Conservation (phyloP, 2,113 vertebrate species). For the Xenopus laevis region DNA sequence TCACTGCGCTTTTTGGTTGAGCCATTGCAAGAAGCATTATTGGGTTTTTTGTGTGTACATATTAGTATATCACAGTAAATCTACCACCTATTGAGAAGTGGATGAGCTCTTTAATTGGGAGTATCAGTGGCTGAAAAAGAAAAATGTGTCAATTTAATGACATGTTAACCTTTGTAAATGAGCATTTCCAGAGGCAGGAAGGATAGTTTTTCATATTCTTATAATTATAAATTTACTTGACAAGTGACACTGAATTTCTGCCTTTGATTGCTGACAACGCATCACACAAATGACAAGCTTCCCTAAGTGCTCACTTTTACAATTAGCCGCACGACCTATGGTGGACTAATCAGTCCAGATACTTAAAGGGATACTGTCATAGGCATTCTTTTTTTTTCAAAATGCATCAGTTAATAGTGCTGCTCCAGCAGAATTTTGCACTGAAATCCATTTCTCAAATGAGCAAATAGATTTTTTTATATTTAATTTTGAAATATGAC, state of each 20-base stretch:
- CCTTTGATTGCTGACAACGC: slow-evolving; percentile 68
- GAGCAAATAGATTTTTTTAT: no score
- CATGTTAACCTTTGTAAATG: slow-evolving; percentile 64
- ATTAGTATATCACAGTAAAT: slow-evolving; percentile 15
- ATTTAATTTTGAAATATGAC: no score
- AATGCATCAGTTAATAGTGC: no score
- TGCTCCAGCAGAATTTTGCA: no score
- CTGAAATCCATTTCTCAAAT: no score
- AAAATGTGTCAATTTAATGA: slow-evolving; percentile 62
- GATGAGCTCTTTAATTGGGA: slow-evolving; percentile 54
- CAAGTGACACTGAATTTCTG: slow-evolving; percentile 60
- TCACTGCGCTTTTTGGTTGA: no score
- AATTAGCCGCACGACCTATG: slow-evolving; percentile 61
- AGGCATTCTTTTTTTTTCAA: no score
- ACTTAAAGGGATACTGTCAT: no score
- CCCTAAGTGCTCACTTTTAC: slow-evolving; percentile 53
- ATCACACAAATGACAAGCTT: slow-evolving; percentile 61
- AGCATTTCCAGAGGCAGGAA: slow-evolving; percentile 55
- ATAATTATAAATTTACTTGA: slow-evolving; percentile 58
- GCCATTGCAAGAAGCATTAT: neutral
- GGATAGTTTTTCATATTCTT: slow-evolving; percentile 47
- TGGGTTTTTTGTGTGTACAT: slow-evolving; percentile 1
- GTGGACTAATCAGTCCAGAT: slow-evolving; percentile 51
- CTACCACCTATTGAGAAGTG: slow-evolving; percentile 57
- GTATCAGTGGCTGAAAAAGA: slow-evolving; percentile 56